Conservation (phyloP, 2,888 invertebrate species). For the Erebia epiphron region DNA sequence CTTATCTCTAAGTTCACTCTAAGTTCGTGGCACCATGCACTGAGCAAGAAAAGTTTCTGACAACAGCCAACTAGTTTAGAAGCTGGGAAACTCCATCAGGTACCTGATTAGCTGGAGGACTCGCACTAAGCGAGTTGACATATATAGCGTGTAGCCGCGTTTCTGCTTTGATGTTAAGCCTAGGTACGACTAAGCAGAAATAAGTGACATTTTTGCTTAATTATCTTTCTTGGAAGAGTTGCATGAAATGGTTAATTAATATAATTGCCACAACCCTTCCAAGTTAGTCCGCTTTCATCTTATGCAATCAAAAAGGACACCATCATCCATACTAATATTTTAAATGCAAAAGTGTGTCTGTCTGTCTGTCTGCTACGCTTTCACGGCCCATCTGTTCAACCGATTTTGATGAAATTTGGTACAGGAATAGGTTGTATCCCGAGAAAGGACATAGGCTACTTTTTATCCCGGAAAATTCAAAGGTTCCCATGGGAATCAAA, state of each 20-base stretch:
- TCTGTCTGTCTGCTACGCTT: too few species aligned
- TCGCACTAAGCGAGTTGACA: conserved; percentile 46
- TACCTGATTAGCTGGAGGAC: conserved; percentile 72
- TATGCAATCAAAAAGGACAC: too few species aligned
- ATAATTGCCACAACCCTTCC: too few species aligned
- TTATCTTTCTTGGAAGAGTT: not conserved
- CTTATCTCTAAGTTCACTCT: conserved; percentile 59
- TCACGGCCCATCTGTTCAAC: too few species aligned
- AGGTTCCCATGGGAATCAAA: too few species aligned
- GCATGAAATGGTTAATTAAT: not conserved
- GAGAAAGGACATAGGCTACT: too few species aligned
- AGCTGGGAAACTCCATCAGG: conserved; percentile 79
- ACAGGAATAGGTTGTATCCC: too few species aligned
- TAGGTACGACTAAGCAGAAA: not conserved
- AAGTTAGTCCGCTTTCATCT: too few species aligned
- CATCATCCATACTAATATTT: too few species aligned
- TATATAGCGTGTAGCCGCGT: conserved; percentile 38
- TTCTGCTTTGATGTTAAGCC: conserved; percentile 1
- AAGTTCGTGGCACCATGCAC: conserved; percentile 66
- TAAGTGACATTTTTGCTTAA: not conserved
- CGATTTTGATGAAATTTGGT: too few species aligned
- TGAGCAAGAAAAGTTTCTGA: conserved; percentile 70
- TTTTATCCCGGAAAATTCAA: too few species aligned
- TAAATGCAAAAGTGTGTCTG: too few species aligned
- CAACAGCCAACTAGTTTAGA: conserved; percentile 78